These are phyloP conservation scores for Caenorhabditis tropicalis DNA, from an alignment of 1,140 invertebrate genomes.

Conservation along the genomic window DNA sequence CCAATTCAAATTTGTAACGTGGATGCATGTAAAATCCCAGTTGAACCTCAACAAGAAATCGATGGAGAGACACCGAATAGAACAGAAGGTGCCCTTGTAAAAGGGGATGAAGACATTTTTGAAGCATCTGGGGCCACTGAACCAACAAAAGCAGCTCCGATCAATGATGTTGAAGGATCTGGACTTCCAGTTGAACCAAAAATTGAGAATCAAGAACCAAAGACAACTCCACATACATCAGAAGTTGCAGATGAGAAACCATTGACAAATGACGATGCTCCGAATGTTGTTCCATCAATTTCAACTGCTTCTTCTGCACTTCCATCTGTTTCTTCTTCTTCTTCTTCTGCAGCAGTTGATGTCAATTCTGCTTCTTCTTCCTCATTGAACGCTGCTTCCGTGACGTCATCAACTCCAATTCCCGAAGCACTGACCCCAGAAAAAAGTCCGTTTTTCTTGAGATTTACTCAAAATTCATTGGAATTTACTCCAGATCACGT, in stretches of 20 bases:
- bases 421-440: conserved; percentile 1
- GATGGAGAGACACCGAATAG: conserved; percentile 20
- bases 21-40: neutral
- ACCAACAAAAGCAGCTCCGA: neutral
- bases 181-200: neutral
- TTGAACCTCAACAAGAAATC: conserved; percentile 4
- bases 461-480: conserved; percentile 35
- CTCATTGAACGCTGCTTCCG: neutral
- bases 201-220: conserved; percentile 15
- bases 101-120: neutral
- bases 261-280: neutral
- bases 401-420: neutral
- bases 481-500: conserved; percentile 38
- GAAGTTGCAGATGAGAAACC: conserved; percentile 12
- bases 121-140: neutral
- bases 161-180: conserved; percentile 15
- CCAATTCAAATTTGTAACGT: neutral
- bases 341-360: neutral
- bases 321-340: neutral
- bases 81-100: neutral
- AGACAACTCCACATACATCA: neutral
- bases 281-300: neutral
- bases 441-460: conserved; percentile 39
- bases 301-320: neutral
- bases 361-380: neutral